A percentile compares a stretch with the other conserved stretches of the same genome.
Evolutionary conservation across 2,888 invertebrate species (phyloP).

Genomic region (Pycnomerus fuliginosus): DNA sequence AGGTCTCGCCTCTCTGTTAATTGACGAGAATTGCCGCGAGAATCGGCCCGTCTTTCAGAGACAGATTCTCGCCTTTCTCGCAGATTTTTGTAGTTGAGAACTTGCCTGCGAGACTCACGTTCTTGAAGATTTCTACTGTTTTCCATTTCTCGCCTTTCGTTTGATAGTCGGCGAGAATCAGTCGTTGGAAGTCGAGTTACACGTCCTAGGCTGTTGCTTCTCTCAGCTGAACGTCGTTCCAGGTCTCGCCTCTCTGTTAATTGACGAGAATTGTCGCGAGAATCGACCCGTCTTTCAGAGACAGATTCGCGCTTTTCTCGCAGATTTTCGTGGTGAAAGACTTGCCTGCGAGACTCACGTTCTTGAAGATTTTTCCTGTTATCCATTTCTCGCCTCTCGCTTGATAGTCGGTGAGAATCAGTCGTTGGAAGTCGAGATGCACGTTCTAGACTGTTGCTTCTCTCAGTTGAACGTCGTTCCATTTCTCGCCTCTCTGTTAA

Average conservation of each 20-base stretch:
- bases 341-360: not conserved
- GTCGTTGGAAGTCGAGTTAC: not conserved
- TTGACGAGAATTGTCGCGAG: slow-evolving; percentile 4
- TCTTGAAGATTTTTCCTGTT: not conserved
- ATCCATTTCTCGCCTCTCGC: not conserved
- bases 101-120: no score
- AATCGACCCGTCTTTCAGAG: no score
- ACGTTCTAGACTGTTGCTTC: not conserved
- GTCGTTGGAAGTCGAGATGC: not conserved
- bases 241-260: no score
- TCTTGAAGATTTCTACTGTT: not conserved
- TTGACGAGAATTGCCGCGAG: slow-evolving; percentile 4
- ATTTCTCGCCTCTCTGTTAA: slow-evolving; percentile 1
- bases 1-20: no score
- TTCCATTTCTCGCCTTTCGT: slow-evolving; percentile 3
- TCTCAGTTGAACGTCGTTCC: not conserved
- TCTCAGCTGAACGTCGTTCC: no score
- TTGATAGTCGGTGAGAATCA: not conserved
- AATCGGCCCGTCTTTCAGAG: no score
- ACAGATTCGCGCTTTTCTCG: not conserved
- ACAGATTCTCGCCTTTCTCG: slow-evolving; percentile 1
- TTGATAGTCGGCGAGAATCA: not conserved
- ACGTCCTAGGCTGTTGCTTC: not conserved
- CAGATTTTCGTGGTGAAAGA: no score
- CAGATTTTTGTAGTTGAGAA: no score